Conservation (phyloP, 1,140 invertebrate species). For the Drosophila jambulina region DNA sequence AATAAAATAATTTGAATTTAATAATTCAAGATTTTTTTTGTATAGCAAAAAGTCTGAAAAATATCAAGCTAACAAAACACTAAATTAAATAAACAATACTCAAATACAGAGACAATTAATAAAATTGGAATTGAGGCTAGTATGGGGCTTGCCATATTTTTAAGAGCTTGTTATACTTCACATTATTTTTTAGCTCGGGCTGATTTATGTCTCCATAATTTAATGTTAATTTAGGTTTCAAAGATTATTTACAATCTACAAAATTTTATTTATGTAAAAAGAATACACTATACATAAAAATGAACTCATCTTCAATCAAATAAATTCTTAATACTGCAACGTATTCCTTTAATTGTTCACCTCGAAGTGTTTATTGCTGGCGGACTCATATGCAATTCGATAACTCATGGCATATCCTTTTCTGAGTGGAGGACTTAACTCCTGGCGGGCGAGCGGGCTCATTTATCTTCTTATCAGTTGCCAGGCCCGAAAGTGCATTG, state of each 20-base stretch:
- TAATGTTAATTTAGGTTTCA: background rate
- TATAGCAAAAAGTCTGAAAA: background rate
- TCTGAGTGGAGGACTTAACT: constrained; percentile 49
- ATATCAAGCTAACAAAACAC: background rate
- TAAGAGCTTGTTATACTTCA: background rate
- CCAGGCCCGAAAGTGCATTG: constrained; percentile 46
- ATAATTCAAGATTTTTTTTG: background rate
- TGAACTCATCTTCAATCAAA: background rate
- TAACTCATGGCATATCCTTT: constrained; percentile 32
- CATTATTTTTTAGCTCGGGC: background rate
- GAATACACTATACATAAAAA: too few species aligned
- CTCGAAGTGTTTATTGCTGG: constrained; percentile 25
- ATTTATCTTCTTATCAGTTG: constrained; percentile 62
- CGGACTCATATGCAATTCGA: constrained; percentile 19
- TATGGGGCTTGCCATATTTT: background rate
- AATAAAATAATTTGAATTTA: background rate
- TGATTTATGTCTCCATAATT: background rate
- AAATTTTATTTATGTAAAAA: background rate
- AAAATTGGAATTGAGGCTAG: background rate
- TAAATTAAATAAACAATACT: background rate
- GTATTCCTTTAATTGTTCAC: background rate
- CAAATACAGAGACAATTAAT: background rate
- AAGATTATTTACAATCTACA: background rate
- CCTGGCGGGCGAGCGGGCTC: constrained; percentile 22
- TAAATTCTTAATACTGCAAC: background rate